Evolutionary conservation across 2,888 invertebrate genomes (phyloP), one percentile per base, ranked within the genome.

Genomic region (Parasteatoda lunata): DNA sequence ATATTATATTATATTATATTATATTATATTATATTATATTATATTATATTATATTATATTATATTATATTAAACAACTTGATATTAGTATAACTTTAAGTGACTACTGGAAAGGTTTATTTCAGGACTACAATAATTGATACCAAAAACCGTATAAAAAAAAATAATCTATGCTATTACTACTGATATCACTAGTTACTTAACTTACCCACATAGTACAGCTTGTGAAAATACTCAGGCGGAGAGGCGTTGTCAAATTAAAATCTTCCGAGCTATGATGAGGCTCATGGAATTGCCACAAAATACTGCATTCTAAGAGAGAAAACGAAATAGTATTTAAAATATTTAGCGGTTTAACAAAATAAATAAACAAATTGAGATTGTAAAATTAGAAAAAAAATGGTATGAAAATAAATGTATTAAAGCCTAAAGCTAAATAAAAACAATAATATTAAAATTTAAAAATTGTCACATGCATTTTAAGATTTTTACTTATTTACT

Each of bases 241-340:
- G 77, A 97, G 93, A 0, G 97, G 96, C 5, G 96, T 96, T 3
- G 95, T 95, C 92, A 96, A 93, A 92, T 97, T 97, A 93, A 95
- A 97, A 92, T 97, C 96, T 92, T 97, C 97, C 2, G 96, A 96
- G 89, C 96, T 96, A 90, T 97, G 97, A 91, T 97, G 97, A 2
- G 97, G 96, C 91, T 97, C 97, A 92, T 97, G 97, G 90, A 96
- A 95, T 0, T 96, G 96, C 97, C 97, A 97, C 70, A 97, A 92
- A 90, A 97, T 94, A 90, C 96, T 96, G 64, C 96, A 93, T 92
- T 97, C 97, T 97, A 93, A n/a, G 93, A 72, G 0, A 51, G 49
- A 59, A 49, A 75, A 30, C 30, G 30, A 30, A 30, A 30, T 30
- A 30, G 2, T 2, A 30, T 30, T 30, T 30, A 30, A 30, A 30